Evolutionary conservation across 2,888 invertebrate species (phyloP), one percentile per base, ranked within the genome.

Genomic region (Tyria jacobaeae): DNA sequence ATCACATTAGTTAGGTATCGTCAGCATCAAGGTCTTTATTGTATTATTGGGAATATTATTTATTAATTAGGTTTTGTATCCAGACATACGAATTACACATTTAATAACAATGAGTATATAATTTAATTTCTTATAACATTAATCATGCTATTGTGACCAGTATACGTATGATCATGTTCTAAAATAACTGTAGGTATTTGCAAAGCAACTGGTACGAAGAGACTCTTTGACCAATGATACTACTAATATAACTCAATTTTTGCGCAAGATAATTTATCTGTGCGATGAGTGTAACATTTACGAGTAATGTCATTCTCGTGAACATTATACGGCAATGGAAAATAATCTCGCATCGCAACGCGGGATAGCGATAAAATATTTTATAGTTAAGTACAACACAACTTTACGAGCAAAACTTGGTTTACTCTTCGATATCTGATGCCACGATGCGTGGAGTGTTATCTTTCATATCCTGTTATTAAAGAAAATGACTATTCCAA

Each of bases 321-420:
- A 56, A 64, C 59, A 63, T 71, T 66, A 65, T 67, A 67, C 53
- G 50, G 44, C 48, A 64, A 57, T 52, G 58, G 64, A 74, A 68
- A 67, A 69, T 64, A 68, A 66, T 62, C 70, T 57, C 67, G n/a
- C 58, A 58, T 63, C 59, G 60, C 61, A 41, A 39, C 37, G 60
- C 51, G 60, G 68, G 68, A 60, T 17, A 52, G 59, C 65, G 62
- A 68, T 78, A 74, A 69, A 73, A 74, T 62, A 66, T 76, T 74
- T 75, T 71, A 74, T 73, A 59, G 70, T 66, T 63, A 63, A 62
- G 56, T 65, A 80, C 68, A 66, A 60, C 61, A 61, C 59, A 50
- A 56, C 61, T 66, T 75, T 67, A 75, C 61, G 75, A 66, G 58
- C 37, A 17, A 59, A 70, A 71, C 64, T 70, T 70, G 64, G 54